These are phyloP conservation scores for Cephalotes varians DNA, from an alignment of 2,888 invertebrate genomes.

Conservation along the genomic window DNA sequence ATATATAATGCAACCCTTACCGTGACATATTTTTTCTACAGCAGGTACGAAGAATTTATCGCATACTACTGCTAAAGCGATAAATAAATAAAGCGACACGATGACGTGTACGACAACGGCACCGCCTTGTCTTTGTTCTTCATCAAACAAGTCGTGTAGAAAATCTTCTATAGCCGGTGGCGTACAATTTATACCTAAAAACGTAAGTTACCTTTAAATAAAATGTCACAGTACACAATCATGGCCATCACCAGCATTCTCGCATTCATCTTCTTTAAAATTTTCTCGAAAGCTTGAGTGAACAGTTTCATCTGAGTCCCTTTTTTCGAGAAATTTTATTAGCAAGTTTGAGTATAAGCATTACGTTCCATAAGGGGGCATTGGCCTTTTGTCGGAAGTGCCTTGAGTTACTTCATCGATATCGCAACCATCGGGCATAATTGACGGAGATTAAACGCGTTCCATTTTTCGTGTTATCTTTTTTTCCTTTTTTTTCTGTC, in stretches of 20 bases:
- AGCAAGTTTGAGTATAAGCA: background rate
- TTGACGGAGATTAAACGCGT: background rate
- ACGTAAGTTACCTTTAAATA: constrained; percentile 36
- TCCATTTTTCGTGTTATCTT: background rate
- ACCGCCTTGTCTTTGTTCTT: constrained; percentile 87
- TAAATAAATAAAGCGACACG: constrained; percentile 88
- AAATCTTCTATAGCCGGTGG: constrained; percentile 89
- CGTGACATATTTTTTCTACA: constrained; percentile 89
- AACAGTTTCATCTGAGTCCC: background rate
- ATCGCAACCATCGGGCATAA: background rate
- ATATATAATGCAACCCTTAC: constrained; percentile 82
- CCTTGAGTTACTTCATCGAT: constrained; percentile 19
- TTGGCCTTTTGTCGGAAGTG: constrained; percentile 19
- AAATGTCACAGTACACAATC: background rate
- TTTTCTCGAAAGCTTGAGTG: background rate
- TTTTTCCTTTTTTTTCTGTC: background rate
- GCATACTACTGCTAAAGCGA: constrained; percentile 89
- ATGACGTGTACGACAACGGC: constrained; percentile 88
- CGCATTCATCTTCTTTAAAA: background rate
- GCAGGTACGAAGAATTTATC: constrained; percentile 90
- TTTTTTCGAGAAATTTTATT: constrained; percentile 3
- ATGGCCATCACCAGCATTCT: background rate
- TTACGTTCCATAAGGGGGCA: background rate
- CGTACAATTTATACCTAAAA: constrained; percentile 86
- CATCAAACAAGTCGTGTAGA: constrained; percentile 88